phyloP scores from a whole-genome alignment of 2,888 invertebrate genomes.

The Hypena proboscidalis region DNA sequence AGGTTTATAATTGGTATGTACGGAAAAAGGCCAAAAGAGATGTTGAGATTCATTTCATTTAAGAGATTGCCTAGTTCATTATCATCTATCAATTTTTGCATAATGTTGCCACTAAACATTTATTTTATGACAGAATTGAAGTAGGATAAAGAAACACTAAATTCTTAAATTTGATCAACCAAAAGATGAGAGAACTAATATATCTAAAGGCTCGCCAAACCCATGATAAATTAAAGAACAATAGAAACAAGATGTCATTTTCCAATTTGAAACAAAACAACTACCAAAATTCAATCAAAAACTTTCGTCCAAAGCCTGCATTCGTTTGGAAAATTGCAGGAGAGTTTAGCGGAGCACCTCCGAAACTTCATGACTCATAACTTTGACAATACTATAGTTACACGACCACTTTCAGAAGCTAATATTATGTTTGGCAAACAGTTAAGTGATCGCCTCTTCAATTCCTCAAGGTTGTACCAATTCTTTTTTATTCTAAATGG shows the following conservation, averaged over 20 bases:
- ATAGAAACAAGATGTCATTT: neutral
- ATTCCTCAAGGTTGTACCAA: slow-evolving; percentile 55
- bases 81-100: no score
- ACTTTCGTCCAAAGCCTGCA: neutral
- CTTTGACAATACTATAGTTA: slow-evolving; percentile 33
- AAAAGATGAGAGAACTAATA: no score
- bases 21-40: no score
- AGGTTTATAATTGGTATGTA: no score
- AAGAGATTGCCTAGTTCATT: no score
- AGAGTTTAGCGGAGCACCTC: slow-evolving; percentile 17
- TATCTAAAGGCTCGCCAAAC: no score
- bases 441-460: slow-evolving; percentile 53
- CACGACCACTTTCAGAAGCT: slow-evolving; percentile 46
- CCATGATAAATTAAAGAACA: no score
- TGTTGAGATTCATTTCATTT: no score
- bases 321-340: slow-evolving; percentile 11
- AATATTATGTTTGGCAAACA: slow-evolving; percentile 73
- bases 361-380: slow-evolving; percentile 52
- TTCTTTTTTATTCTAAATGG: slow-evolving; percentile 29
- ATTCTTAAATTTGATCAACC: no score
- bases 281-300: slow-evolving; percentile 6
- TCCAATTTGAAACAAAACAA: neutral
- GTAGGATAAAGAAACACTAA: no score
- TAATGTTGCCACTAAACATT: no score
- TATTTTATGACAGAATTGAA: no score